These are phyloP conservation scores for Halcyon chelicuti DNA, from an alignment of 2,797 vertebrate species.

Conservation along the genomic window DNA sequence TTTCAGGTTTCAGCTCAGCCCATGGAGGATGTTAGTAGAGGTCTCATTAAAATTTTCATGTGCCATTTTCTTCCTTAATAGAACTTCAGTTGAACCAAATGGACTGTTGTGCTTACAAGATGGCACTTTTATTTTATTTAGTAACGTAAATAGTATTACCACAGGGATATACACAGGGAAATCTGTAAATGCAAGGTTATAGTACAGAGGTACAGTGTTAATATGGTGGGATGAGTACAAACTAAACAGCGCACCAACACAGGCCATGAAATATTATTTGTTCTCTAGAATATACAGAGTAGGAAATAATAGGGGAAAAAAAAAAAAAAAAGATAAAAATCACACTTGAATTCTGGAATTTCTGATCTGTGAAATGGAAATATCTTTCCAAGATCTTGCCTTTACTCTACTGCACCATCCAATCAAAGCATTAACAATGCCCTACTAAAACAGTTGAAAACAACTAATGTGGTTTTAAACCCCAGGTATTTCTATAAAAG, in stretches of 20 bases:
- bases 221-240: background rate
- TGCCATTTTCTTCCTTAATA: background rate
- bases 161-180: background rate
- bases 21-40: background rate
- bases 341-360: background rate
- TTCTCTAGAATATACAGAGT: background rate
- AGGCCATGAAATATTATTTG: background rate
- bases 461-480: background rate
- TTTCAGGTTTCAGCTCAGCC: background rate
- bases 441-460: background rate
- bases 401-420: background rate
- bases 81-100: background rate
- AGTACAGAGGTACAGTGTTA: background rate
- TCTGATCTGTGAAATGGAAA: background rate
- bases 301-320: background rate
- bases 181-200: background rate
- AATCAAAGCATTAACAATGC: background rate
- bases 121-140: background rate
- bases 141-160: background rate
- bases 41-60: background rate
- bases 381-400: background rate
- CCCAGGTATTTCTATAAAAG: background rate
- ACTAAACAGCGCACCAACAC: background rate
- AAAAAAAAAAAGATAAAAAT: background rate
- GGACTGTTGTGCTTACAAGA: background rate